Evolutionary conservation across 2,113 vertebrate genomes (phyloP).

Genomic region (Diadophis punctatus): DNA sequence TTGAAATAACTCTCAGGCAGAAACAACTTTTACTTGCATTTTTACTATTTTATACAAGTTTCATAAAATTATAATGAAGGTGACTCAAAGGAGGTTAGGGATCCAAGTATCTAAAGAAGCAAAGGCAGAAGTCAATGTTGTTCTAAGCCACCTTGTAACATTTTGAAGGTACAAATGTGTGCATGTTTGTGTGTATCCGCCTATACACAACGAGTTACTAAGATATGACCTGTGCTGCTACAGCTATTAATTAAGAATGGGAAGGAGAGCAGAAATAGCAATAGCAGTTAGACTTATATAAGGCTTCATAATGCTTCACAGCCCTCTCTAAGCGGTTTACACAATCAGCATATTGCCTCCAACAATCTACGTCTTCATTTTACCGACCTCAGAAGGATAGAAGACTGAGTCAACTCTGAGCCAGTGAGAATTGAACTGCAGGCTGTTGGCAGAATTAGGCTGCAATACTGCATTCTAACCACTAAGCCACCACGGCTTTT

Average conservation of each 20-base stretch:
- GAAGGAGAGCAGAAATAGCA: neutral
- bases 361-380: neutral
- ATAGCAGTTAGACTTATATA: neutral
- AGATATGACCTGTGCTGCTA: neutral
- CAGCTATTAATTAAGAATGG: neutral
- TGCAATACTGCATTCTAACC: neutral
- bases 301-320: neutral
- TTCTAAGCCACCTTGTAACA: neutral
- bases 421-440: neutral
- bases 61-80: neutral
- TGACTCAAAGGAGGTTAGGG: neutral
- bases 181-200: neutral
- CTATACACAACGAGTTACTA: neutral
- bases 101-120: neutral
- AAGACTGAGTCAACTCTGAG: neutral
- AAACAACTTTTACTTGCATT: neutral
- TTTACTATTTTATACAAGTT: neutral
- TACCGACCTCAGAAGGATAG: neutral
- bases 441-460: neutral
- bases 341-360: neutral
- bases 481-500: neutral
- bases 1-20: neutral
- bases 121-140: neutral
- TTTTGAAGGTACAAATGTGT: neutral
- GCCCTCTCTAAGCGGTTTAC: neutral